phyloP scores from a whole-genome alignment of 2,888 invertebrate genomes.

The Phengaris alcon region DNA sequence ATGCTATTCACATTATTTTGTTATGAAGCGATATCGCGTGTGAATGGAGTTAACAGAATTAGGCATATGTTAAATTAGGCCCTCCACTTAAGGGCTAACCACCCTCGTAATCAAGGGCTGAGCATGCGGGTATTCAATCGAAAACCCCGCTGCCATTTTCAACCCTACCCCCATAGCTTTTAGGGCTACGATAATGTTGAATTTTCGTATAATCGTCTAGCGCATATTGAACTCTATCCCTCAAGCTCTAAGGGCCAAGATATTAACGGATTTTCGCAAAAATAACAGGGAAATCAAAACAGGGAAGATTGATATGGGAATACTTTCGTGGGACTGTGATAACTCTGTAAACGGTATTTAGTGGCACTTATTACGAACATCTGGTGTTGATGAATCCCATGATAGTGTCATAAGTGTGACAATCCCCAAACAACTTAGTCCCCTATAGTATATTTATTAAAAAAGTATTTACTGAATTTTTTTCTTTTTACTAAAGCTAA shows the following conservation, averaged over 20 bases:
- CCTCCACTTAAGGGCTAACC: constrained; percentile 52
- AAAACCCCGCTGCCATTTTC: constrained; percentile 46
- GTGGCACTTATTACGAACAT: constrained; percentile 17
- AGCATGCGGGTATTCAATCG: constrained; percentile 63
- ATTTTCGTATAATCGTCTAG: not conserved
- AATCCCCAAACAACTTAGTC: not conserved
- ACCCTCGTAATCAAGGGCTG: constrained; percentile 60
- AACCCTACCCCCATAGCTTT: constrained; percentile 30
- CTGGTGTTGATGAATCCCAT: not conserved
- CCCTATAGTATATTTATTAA: no score
- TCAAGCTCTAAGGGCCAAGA: constrained; percentile 33
- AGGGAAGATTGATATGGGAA: constrained; percentile 71
- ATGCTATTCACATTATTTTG: constrained; percentile 12
- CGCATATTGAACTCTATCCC: constrained; percentile 41
- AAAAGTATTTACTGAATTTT: no score
- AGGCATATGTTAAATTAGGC: constrained; percentile 47
- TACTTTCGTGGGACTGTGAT: constrained; percentile 54
- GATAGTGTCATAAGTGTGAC: constrained; percentile 4
- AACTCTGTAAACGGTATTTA: constrained; percentile 44
- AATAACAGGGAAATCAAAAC: constrained; percentile 69
- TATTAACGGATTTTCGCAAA: constrained; percentile 55
- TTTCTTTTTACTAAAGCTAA: no score
- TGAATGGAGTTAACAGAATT: constrained; percentile 41
- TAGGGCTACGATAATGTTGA: no score
- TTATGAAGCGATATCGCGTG: constrained; percentile 25